Base-by-base conservation (phyloP, 2,113 vertebrate genomes). In the Lamprotornis superbus region DNA sequence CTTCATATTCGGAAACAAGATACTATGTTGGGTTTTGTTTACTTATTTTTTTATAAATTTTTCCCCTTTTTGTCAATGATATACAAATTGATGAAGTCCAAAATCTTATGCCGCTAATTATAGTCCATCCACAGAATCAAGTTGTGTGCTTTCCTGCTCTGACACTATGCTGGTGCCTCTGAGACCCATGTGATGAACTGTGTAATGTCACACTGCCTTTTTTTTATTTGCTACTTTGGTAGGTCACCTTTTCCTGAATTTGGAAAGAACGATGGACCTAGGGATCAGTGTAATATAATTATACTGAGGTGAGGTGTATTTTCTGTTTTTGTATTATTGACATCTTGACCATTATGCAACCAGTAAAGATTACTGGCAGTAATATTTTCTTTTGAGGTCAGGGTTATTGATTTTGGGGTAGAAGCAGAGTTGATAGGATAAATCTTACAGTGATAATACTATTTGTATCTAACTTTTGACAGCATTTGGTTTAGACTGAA, bases 281-380 rank as follows among this genome's bases (percentile, higher is more conserved):
- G 30, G 19, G 35, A 64, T 73, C 35, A 70, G 9, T 77, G 37
- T 90, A 89, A 68, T 94, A 56, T 83, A 80, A 70, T 93, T 89
- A 75, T 76, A 46, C 55, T 74, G 77, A 75, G 47, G 15, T 92
- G 71, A 89, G 18, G 46, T 88, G 78, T 81, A 33, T 94, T 92
- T 95, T 88, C 84, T 92, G 28, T 42, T 94, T 92, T 76, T 75
- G 7, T 70, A 28, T 81, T 95, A 76, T 81, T 90, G 79, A 40
- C 24, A 52, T 90, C 59, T 81, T 95, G 50, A 83, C 93, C 52
- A 50, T 86, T 92, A 75, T 61, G 56, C 44, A 95, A 92, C 53
- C 56, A 53, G 63, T 85, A 90, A 92, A 89, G 42, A 94, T 96
- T 91, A 97, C 85, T 95, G 84, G 55, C 73, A 94, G 24, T 69